Evolutionary conservation across 1,140 invertebrate species (phyloP).

Genomic region (Hyphantria cunea): DNA sequence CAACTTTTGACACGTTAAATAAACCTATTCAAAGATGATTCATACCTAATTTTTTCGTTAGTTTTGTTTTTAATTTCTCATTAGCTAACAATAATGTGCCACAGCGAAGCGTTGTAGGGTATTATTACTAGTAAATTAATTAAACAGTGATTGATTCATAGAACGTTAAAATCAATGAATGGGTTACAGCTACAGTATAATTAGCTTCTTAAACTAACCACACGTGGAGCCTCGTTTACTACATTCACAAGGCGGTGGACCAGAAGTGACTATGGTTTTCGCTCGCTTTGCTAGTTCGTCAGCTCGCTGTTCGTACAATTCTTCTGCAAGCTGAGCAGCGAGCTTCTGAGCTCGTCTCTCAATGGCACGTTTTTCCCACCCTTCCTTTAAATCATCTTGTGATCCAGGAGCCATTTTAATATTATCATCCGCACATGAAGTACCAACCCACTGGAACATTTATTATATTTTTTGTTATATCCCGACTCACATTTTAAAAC

Average conservation of each 20-base stretch:
- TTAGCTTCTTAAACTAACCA: too few relatives aligned
- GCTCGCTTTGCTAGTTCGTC: slow-evolving; percentile 53
- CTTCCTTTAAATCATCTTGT: slow-evolving; percentile 31
- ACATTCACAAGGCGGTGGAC: slow-evolving; percentile 64
- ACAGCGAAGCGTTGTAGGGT: too few relatives aligned
- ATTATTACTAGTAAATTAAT: too few relatives aligned
- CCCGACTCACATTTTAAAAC: too few relatives aligned
- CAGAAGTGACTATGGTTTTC: slow-evolving; percentile 45
- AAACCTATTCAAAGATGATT: too few relatives aligned
- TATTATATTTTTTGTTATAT: slow-evolving; percentile 1
- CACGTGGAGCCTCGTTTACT: slow-evolving; percentile 1
- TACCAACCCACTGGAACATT: slow-evolving; percentile 58
- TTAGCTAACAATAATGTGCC: too few relatives aligned
- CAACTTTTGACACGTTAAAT: too few relatives aligned
- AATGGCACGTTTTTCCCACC: slow-evolving; percentile 50
- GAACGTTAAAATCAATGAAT: too few relatives aligned
- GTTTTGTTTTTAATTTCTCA: too few relatives aligned
- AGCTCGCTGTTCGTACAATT: slow-evolving; percentile 62
- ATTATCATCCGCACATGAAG: slow-evolving; percentile 51
- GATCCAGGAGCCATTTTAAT: slow-evolving; percentile 30
- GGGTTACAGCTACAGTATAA: too few relatives aligned
- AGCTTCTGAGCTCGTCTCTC: slow-evolving; percentile 58
- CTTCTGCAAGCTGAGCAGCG: slow-evolving; percentile 56
- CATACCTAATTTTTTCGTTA: too few relatives aligned
- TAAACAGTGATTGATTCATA: too few relatives aligned